These are phyloP conservation scores for Nothocercus julius DNA, from an alignment of 2,113 vertebrate genomes.

Conservation along the genomic window DNA sequence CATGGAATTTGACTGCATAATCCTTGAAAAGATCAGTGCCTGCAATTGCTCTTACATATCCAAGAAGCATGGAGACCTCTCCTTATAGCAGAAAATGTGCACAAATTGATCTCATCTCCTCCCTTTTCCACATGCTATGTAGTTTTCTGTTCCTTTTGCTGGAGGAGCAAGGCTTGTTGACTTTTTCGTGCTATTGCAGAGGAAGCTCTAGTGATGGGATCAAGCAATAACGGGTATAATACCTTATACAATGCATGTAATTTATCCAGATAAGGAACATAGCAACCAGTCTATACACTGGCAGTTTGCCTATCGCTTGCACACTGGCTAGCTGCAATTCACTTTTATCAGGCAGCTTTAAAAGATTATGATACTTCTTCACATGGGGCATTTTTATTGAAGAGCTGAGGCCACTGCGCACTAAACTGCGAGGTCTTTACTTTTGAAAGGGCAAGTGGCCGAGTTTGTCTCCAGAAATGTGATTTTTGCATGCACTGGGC, in stretches of 20 bases:
- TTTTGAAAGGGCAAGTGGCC: neutral
- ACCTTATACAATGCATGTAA: accelerated
- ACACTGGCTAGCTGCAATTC: neutral
- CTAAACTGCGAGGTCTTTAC: neutral
- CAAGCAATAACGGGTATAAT: accelerated
- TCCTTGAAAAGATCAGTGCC: neutral
- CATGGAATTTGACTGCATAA: neutral
- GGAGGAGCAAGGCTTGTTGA: accelerated
- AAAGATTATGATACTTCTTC: neutral
- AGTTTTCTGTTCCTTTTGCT: neutral
- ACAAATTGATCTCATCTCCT: neutral
- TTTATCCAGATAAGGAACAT: neutral
- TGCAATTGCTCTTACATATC: neutral
- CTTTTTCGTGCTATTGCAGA: accelerated
- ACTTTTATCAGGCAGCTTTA: neutral
- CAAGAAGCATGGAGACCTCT: neutral
- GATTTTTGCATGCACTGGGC: neutral
- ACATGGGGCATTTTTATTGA: neutral
- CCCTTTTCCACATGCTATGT: neutral
- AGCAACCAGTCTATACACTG: neutral
- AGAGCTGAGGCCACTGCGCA: accelerated
- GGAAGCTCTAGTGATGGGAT: accelerated
- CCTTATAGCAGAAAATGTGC: neutral
- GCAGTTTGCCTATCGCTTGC: neutral
- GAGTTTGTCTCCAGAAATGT: neutral